These are phyloP conservation scores for Actinernus sp. DNA, from an alignment of 92 coral and sea anemone species.

Conservation along the genomic window DNA sequence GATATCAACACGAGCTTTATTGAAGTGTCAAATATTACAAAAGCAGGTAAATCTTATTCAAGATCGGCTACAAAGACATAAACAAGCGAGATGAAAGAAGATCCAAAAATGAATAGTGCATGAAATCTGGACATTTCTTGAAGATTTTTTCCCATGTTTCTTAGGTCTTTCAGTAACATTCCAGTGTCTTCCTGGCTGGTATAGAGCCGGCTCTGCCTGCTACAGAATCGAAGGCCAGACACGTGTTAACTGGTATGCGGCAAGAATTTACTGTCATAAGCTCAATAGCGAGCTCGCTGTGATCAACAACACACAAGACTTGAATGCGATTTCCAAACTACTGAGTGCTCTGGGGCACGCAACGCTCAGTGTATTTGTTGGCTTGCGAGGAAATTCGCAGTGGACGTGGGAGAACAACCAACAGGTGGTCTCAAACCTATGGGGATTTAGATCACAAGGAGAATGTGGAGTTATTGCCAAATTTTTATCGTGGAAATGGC, in stretches of 20 bases:
- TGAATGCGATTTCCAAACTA: not conserved
- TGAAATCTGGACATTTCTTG: not conserved
- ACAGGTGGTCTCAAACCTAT: not conserved
- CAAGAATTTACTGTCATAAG: not conserved
- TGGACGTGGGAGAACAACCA: not conserved
- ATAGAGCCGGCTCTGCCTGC: not conserved
- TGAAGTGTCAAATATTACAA: not conserved
- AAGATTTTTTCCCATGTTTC: not conserved
- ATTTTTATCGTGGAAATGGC: not conserved
- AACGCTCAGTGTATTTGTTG: not conserved
- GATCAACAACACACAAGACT: not conserved
- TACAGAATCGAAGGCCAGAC: not conserved
- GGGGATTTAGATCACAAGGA: not conserved
- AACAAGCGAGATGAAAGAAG: not conserved
- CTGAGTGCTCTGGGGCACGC: not conserved
- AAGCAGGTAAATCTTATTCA: not conserved
- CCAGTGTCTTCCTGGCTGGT: not conserved
- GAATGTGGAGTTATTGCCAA: not conserved
- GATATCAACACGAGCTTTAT: not conserved
- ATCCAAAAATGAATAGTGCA: not conserved
- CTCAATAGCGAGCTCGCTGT: not conserved
- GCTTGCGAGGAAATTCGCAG: not conserved
- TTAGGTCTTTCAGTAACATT: not conserved
- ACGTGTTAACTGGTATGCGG: not conserved
- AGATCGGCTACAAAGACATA: too few species aligned